Conservation (phyloP, 2,888 invertebrate genomes). For the Ypsolopha scabrella region DNA sequence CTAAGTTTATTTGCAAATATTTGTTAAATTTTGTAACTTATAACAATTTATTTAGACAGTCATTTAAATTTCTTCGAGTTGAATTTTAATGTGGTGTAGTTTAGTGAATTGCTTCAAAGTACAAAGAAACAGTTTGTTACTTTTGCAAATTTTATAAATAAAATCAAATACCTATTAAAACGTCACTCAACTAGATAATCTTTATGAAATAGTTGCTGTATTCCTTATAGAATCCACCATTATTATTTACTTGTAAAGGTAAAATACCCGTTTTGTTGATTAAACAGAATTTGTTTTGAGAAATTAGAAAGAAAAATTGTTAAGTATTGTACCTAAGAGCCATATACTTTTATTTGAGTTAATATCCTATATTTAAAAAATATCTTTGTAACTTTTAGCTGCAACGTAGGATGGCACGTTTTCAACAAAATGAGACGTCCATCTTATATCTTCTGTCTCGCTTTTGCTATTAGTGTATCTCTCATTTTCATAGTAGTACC, state of each 20-base stretch:
- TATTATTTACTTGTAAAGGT: slow-evolving; percentile 30
- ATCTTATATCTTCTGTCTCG: slow-evolving; percentile 37
- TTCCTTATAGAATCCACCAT: slow-evolving; percentile 33
- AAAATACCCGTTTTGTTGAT: slow-evolving; percentile 11
- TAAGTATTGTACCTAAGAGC: slow-evolving; percentile 41
- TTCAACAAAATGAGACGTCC: slow-evolving; percentile 15
- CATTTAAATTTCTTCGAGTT: slow-evolving; percentile 56
- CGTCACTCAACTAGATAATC: slow-evolving; percentile 51
- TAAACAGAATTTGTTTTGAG: slow-evolving; percentile 38
- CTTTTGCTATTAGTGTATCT: slow-evolving; percentile 38
- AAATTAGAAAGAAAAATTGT: slow-evolving; percentile 57
- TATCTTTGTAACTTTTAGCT: neutral
- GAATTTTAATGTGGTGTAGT: slow-evolving; percentile 63
- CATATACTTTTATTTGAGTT: slow-evolving; percentile 28
- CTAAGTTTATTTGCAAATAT: slow-evolving; percentile 68
- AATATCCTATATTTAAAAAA: neutral
- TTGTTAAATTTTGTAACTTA: slow-evolving; percentile 64
- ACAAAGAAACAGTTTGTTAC: slow-evolving; percentile 78
- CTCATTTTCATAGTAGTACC: slow-evolving; percentile 44
- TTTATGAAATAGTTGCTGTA: slow-evolving; percentile 63
- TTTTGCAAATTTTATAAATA: slow-evolving; percentile 78
- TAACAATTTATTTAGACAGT: slow-evolving; percentile 63
- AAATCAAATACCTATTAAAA: slow-evolving; percentile 59
- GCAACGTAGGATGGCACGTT: neutral
- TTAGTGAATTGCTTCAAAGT: slow-evolving; percentile 78